These are phyloP conservation scores for Archips crataeganus DNA, from an alignment of 2,888 invertebrate species.

Conservation along the genomic window DNA sequence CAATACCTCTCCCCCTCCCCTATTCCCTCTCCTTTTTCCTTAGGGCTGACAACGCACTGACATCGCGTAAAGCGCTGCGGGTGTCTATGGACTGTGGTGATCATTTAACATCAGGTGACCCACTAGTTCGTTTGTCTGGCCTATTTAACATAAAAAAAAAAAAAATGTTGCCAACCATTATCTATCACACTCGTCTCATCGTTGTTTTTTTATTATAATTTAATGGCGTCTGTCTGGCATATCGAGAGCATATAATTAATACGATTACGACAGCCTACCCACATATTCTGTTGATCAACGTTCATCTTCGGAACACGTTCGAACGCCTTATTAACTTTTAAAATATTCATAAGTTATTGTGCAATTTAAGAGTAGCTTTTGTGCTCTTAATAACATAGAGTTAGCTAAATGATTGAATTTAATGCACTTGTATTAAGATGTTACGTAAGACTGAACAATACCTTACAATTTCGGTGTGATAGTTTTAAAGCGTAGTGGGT, in stretches of 20 bases:
- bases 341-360: slow-evolving; percentile 33
- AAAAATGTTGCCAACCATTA: slow-evolving; percentile 40
- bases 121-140: no score
- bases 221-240: slow-evolving; percentile 31
- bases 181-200: slow-evolving; percentile 45
- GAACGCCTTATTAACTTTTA: slow-evolving; percentile 16
- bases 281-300: slow-evolving; percentile 22
- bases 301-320: slow-evolving; percentile 7
- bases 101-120: no score
- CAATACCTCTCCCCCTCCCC: no score
- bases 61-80: no score
- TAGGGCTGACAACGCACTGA: no score
- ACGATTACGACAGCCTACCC: slow-evolving; percentile 33
- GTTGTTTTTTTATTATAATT: slow-evolving; percentile 37
- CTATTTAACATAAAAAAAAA: no score
- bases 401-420: slow-evolving; percentile 28
- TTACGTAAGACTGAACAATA: slow-evolving; percentile 31
- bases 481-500: slow-evolving; percentile 12
- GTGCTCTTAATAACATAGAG: slow-evolving; percentile 34
- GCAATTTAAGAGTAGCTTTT: slow-evolving; percentile 35
- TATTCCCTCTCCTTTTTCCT: no score
- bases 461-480: slow-evolving; percentile 24
- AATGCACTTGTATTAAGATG: slow-evolving; percentile 10
- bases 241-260: slow-evolving; percentile 39
- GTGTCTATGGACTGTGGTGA: no score